Evolutionary conservation across 1,140 invertebrate genomes (phyloP), one percentile per base, ranked within the genome.

Genomic region (Polyergus mexicanus): DNA sequence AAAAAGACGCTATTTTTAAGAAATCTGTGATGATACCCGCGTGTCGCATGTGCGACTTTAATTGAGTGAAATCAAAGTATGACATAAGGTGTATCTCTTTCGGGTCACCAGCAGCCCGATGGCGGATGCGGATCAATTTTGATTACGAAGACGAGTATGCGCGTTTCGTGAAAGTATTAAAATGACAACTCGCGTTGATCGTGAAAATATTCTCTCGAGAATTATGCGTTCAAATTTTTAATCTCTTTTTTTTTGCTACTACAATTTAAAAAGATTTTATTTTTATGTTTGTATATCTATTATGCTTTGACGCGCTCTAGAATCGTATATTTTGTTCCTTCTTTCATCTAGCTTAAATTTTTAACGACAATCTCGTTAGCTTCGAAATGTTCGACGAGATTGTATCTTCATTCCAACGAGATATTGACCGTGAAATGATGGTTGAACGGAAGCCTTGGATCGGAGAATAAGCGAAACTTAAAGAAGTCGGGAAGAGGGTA

Each of bases 401-500:
- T 28, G 0, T 69, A 69, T 68, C 16, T 16, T 11, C 41, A 32
- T 41, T 44, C 13, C 8, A 77, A 66, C 38, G 13, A 58, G 13
- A 68, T 74, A 19, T 16, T 22, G 44, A 89, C 35, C 11, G 44
- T 77, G n/a, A 32, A 11, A 47, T 11, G 3, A 28, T 11, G 13
- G 7, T 22, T 32, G n/a, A 7, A 10, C 16, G 58, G 38, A 87
- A 85, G 62, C 28, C 68, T 63, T 80, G 47, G 51, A n/a, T 28
- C 25, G 25, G 25, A 68, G 7, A 54, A 38, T 74, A 77, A 78
- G 11, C 32, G 76, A 72, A 87, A 81, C 25, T 65, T 16, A 25
- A 83, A 51, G 66, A 35, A 32, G 11, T 58, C 38, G 66, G 71
- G 22, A 85, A 72, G 51, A 90, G 81, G 89, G 81, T 81, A 89